These are phyloP conservation scores for Dioctria rufipes DNA, from an alignment of 2,888 invertebrate genomes.

Conservation along the genomic window DNA sequence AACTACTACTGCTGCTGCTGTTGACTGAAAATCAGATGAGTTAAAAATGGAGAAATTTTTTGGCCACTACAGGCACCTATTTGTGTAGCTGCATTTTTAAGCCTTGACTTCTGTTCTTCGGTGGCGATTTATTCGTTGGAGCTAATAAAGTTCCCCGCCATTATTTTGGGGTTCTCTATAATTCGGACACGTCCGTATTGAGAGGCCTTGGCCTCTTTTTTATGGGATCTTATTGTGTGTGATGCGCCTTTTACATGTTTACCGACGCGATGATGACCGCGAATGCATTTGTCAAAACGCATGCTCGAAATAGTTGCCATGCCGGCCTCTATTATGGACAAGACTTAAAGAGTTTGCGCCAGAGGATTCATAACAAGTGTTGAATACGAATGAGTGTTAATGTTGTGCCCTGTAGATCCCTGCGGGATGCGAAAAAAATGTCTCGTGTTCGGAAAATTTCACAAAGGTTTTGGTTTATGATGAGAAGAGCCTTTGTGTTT, in stretches of 20 bases:
- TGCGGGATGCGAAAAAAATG: no score
- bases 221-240: slow-evolving; percentile 5
- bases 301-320: slow-evolving; percentile 31
- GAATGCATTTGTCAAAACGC: slow-evolving; percentile 51
- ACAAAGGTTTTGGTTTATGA: no score
- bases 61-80: slow-evolving; percentile 13
- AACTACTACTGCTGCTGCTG: neutral
- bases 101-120: slow-evolving; percentile 21
- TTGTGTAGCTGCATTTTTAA: neutral
- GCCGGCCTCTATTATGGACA: slow-evolving; percentile 1
- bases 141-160: neutral
- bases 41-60: neutral
- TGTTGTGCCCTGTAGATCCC: neutral
- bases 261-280: slow-evolving; percentile 33
- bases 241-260: slow-evolving; percentile 31
- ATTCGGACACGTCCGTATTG: neutral
- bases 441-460: no score
- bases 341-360: slow-evolving; percentile 31
- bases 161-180: neutral
- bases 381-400: slow-evolving; percentile 31
- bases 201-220: slow-evolving; percentile 41
- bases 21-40: slow-evolving; percentile 14
- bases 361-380: slow-evolving; percentile 5
- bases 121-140: neutral
- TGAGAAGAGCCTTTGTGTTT: no score